Evolutionary conservation across 2,797 vertebrate species (phyloP), one percentile per base, ranked within the genome.

Genomic region (Periparus ater): DNA sequence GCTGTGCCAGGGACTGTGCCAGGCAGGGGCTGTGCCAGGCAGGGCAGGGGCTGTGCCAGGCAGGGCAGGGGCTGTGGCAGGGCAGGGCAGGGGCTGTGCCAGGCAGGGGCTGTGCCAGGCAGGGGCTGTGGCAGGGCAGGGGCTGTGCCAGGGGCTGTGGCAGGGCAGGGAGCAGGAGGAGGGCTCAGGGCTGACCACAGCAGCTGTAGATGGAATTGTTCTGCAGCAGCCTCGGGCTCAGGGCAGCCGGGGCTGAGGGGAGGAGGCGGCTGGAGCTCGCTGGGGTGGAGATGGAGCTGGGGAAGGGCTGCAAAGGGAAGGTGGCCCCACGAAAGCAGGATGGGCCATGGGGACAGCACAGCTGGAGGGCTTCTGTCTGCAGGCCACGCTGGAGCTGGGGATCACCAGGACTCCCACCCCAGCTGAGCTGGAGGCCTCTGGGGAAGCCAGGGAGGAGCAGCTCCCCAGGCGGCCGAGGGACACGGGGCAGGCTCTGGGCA

Each of bases 131-230:
- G 9, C 36, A 36, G 36, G 36, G 36, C 36, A 36, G 36, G n/a
- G 36, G 36, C 36, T 36, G 36, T 36, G 36, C 9, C 36, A 36
- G 36, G 36, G 36, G 36, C 36, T 10, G 36, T 36, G 36, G 36
- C 36, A 36, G 38, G 38, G 38, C 38, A 36, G 44, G 71, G 60
- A 12, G 50, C 50, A 6, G 40, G 29, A 13, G 6, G 12, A 19
- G 29, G 38, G 25, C 53, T 1, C 0, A 0, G 74, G 51, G 47
- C 89, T 97, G 96, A 98, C 98, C 98, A 1, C 98, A 98, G 97
- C 98, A 98, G 1, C 98, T 98, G 95, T 98, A 98, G 94, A 98
- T 98, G 95, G 98, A 97, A 50, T 89, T 98, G 97, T 98, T 98
- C 95, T 98, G 98, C 81, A 98, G 38, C 38, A 40, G 12, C 38